A percentile compares a stretch with the other conserved stretches of the same genome.
Evolutionary conservation across 1,140 invertebrate genomes (phyloP).

Genomic region (Apis dorsata): DNA sequence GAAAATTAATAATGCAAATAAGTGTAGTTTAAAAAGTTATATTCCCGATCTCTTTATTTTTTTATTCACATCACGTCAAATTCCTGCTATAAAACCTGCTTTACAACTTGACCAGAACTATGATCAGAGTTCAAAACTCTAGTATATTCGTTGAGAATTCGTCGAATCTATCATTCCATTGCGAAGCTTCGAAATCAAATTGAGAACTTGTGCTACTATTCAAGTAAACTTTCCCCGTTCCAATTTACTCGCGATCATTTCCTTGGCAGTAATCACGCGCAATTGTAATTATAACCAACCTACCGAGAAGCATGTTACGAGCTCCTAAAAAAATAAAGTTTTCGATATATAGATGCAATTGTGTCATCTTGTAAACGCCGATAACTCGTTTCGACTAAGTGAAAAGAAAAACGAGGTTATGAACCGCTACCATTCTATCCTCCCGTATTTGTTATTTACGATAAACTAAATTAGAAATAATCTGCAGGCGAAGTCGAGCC

Average conservation of each 20-base stretch:
- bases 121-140: no score
- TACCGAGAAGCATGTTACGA: no score
- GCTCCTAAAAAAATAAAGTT: background rate
- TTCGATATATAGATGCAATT: no score
- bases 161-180: background rate
- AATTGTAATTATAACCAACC: background rate
- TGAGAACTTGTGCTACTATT: background rate
- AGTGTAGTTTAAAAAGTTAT: no score
- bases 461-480: background rate
- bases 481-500: background rate
- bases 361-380: background rate
- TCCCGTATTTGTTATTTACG: background rate
- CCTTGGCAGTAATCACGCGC: background rate
- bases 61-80: no score
- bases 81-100: no score
- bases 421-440: background rate
- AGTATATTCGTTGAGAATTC: background rate
- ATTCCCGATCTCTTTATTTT: no score
- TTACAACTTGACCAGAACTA: no score
- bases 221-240: background rate
- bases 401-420: background rate
- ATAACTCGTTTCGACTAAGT: background rate
- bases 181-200: background rate
- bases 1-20: no score
- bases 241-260: background rate